Evolutionary conservation across 2,888 invertebrate genomes (phyloP).

Genomic region (Drosophila kanekoi): DNA sequence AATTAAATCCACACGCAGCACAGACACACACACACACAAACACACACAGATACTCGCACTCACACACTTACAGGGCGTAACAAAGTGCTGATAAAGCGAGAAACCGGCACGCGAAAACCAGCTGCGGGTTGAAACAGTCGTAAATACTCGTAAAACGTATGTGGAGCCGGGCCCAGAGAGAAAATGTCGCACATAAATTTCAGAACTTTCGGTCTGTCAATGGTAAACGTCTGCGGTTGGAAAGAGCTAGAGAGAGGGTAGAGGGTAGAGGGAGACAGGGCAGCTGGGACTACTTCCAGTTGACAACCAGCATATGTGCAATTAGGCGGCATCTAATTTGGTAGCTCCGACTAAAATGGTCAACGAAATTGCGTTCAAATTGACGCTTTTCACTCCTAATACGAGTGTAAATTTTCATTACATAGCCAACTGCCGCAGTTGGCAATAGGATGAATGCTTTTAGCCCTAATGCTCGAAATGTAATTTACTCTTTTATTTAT

Average conservation of each 20-base stretch:
- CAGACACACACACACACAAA: constrained; percentile 3
- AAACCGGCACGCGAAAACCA: constrained; percentile 64
- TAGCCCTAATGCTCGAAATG: neutral
- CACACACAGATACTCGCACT: constrained; percentile 16
- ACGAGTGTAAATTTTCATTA: neutral
- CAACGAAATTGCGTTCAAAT: neutral
- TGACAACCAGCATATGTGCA: constrained; percentile 26
- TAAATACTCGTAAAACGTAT: constrained; percentile 66
- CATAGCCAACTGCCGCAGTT: neutral
- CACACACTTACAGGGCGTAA: constrained; percentile 31
- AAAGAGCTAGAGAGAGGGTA: neutral
- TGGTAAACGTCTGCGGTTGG: constrained; percentile 36
- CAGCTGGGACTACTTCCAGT: neutral
- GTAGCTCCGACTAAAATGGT: neutral
- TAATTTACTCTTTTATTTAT: too few relatives aligned
- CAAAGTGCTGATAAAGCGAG: constrained; percentile 76
- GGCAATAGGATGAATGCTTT: neutral
- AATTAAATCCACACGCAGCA: constrained; percentile 72
- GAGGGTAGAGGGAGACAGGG: neutral
- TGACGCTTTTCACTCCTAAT: neutral
- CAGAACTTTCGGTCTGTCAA: constrained; percentile 52
- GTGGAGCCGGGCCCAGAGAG: constrained; percentile 20
- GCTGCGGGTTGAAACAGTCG: constrained; percentile 66
- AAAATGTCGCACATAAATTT: constrained; percentile 58
- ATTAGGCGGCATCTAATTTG: constrained; percentile 41